A percentile compares a stretch with the other conserved stretches of the same genome.
Evolutionary conservation across 1,140 invertebrate genomes (phyloP).

Genomic region (Drosophila nannoptera): DNA sequence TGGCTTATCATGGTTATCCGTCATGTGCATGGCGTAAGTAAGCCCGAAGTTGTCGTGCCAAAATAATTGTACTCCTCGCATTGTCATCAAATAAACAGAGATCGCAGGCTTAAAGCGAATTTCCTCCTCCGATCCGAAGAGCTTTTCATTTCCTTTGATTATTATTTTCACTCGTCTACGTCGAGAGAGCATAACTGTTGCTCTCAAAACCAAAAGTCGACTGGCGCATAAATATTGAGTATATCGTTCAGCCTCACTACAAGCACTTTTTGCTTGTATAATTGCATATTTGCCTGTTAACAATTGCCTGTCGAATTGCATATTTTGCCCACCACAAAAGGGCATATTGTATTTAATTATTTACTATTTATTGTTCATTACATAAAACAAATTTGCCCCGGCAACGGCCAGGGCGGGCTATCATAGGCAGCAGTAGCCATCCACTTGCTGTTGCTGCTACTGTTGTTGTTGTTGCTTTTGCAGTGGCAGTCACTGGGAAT

Average conservation of each 20-base stretch:
- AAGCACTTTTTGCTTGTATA: conserved; percentile 1
- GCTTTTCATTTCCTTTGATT: too few relatives aligned
- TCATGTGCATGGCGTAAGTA: background rate
- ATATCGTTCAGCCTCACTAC: conserved; percentile 1
- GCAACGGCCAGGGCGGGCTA: conserved; percentile 24
- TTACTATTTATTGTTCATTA: conserved; percentile 60
- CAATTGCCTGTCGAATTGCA: conserved; percentile 25
- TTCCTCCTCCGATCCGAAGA: too few relatives aligned
- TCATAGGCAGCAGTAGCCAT: conserved; percentile 24
- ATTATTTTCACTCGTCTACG: too few relatives aligned
- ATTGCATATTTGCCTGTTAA: conserved; percentile 10
- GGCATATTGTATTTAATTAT: conserved; percentile 58
- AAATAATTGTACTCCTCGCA: background rate
- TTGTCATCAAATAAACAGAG: background rate
- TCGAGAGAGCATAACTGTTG: background rate
- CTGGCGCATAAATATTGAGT: background rate
- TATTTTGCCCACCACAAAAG: conserved; percentile 35
- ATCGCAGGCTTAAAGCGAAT: too few relatives aligned
- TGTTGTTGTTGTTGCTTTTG: conserved; percentile 33
- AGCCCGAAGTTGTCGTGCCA: background rate
- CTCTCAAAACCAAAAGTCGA: background rate
- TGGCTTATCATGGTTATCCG: conserved; percentile 13
- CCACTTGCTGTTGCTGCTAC: conserved; percentile 37
- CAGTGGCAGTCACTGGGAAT: conserved; percentile 28
- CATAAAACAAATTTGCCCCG: conserved; percentile 51